Percentiles rank a stretch among this genome's conserved stretches.
Conservation (phyloP, 2,888 invertebrate species). For the Gymnocheta viridis region DNA sequence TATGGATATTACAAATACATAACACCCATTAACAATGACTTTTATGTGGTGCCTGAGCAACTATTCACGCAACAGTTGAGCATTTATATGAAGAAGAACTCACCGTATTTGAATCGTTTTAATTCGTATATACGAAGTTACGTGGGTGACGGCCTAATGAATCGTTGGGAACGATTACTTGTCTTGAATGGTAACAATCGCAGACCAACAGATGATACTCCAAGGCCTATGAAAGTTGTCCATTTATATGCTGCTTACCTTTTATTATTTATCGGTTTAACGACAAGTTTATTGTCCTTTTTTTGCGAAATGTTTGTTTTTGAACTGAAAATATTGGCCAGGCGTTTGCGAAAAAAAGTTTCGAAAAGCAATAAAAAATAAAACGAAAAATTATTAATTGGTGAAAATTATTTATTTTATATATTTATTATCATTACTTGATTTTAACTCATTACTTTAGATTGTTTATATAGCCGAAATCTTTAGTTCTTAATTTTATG, state of each 20-base stretch:
- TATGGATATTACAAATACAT: constrained; percentile 70
- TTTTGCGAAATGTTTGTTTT: constrained; percentile 30
- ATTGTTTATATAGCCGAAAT: too few relatives aligned
- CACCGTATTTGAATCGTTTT: constrained; percentile 67
- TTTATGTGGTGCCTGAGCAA: constrained; percentile 69
- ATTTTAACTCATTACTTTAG: too few relatives aligned
- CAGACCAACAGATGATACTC: constrained; percentile 30
- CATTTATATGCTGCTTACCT: constrained; percentile 67
- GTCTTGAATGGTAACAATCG: neutral
- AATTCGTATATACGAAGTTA: constrained; percentile 69
- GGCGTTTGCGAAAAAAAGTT: neutral
- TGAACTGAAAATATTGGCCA: neutral
- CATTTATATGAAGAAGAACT: constrained; percentile 73
- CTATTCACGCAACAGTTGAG: constrained; percentile 72
- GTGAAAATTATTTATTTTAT: too few relatives aligned
- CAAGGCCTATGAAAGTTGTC: constrained; percentile 52
- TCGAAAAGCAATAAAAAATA: neutral
- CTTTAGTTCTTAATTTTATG: too few relatives aligned
- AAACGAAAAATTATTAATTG: too few relatives aligned
- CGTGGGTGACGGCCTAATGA: constrained; percentile 68
- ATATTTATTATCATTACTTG: too few relatives aligned
- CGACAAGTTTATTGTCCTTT: constrained; percentile 15
- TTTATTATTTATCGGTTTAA: constrained; percentile 56
- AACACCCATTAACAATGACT: constrained; percentile 40
- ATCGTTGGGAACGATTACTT: constrained; percentile 66